A percentile compares a stretch with the other conserved stretches of the same genome.
These are phyloP conservation scores for Corythornis vintsioides DNA, from an alignment of 2,113 vertebrate species.

Conservation along the genomic window DNA sequence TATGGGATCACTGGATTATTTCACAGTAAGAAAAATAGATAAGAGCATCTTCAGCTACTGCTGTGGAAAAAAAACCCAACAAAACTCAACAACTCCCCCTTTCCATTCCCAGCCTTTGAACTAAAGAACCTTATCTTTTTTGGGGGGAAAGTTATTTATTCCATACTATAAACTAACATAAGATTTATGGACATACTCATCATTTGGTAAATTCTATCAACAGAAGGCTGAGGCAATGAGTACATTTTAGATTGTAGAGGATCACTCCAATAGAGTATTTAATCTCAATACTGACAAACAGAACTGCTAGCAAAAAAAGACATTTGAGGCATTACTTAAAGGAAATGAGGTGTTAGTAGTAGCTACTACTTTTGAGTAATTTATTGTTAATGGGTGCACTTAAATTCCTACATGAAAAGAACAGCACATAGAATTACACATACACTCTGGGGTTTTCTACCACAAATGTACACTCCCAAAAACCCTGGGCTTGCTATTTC, in stretches of 20 bases:
- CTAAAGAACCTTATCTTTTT: conserved; percentile 58
- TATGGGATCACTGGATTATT: conserved; percentile 60
- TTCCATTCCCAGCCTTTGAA: conserved; percentile 66
- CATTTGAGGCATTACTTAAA: not conserved
- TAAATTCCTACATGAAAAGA: not conserved
- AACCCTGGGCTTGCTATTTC: not conserved
- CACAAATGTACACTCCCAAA: not conserved
- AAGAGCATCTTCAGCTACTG: conserved; percentile 70
- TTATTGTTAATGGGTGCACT: not conserved
- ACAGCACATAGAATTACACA: not conserved
- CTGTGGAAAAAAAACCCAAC: not conserved
- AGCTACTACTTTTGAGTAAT: not conserved
- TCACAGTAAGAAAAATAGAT: conserved; percentile 66
- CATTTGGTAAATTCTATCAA: conserved; percentile 18
- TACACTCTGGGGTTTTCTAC: not conserved
- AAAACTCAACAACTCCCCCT: not conserved
- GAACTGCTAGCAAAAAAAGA: not conserved
- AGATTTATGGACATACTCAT: conserved; percentile 51
- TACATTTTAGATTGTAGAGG: not conserved
- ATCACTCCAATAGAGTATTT: not conserved
- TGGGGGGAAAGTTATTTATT: conserved; percentile 48
- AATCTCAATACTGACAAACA: conserved; percentile 11
- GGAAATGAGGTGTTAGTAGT: not conserved
- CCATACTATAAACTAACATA: not conserved
- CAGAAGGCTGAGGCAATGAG: not conserved